Percentiles rank a stretch among this genome's conserved stretches.
Conservation (phyloP, 1,140 invertebrate genomes). For the Ditylenchus dipsaci region DNA sequence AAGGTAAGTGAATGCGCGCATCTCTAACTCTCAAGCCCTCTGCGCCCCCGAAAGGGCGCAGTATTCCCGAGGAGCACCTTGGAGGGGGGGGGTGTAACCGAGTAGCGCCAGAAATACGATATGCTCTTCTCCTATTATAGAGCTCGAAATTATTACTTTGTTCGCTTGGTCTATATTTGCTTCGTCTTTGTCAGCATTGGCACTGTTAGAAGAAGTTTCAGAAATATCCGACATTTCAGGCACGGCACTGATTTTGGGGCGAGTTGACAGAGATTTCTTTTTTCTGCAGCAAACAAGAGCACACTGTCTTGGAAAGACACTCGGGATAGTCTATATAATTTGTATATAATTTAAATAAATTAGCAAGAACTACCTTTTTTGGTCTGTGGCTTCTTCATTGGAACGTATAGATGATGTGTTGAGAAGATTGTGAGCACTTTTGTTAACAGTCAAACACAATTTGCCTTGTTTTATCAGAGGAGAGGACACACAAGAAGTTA, state of each 20-base stretch:
- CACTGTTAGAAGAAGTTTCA: slow-evolving; percentile 37
- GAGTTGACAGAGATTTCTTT: slow-evolving; percentile 25
- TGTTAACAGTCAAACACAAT: too few relatives aligned
- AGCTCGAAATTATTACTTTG: neutral
- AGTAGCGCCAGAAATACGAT: too few relatives aligned
- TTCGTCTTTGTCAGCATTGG: neutral
- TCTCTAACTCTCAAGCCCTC: too few relatives aligned
- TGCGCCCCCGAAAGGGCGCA: too few relatives aligned
- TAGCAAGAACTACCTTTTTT: too few relatives aligned
- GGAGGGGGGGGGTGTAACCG: too few relatives aligned
- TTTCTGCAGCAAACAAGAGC: slow-evolving; percentile 10
- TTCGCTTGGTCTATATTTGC: neutral
- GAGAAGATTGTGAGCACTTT: too few relatives aligned
- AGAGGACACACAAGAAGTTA: neutral
- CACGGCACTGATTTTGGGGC: slow-evolving; percentile 22
- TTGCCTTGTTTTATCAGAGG: too few relatives aligned
- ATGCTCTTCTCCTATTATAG: neutral
- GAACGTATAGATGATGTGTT: too few relatives aligned
- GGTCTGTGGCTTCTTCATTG: too few relatives aligned
- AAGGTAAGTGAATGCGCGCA: too few relatives aligned
- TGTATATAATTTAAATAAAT: neutral
- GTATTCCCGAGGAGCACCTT: too few relatives aligned
- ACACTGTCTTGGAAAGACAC: slow-evolving; percentile 27
- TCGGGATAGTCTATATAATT: neutral
- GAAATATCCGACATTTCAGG: slow-evolving; percentile 47